Evolutionary conservation across 2,888 invertebrate genomes (phyloP), one percentile per base, ranked within the genome.

Genomic region (Teleogryllus oceanicus): DNA sequence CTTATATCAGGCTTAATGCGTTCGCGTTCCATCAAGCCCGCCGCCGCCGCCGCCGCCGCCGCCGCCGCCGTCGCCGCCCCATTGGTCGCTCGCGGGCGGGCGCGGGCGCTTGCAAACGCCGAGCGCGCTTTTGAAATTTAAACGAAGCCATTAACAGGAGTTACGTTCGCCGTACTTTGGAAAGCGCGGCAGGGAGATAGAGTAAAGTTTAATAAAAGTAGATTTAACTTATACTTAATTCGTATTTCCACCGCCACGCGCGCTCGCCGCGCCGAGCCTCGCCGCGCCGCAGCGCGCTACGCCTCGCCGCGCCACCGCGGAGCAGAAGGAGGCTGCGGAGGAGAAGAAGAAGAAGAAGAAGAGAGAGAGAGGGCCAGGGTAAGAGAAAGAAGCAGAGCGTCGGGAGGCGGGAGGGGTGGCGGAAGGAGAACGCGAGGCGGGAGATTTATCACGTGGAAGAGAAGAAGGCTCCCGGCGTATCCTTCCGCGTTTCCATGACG

Each of bases 401-500:
- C 21, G 51, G 50, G 62, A 77, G 75, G 77, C 78, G 78, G 49
- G 50, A 21, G 62, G 77, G 75, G 77, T 76, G 78, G 74, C 76
- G 79, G 78, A 78, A 80, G 77, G 80, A 74, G 80, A 75, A 62
- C 78, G 78, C 80, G 62, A 4, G 62, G 78, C 80, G 62, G 62
- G 62, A 62, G 62, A 62, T 62, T 62, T 62, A 62, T 62, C 62
- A 62, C 62, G 62, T 62, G n/a, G 62, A 62, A 62, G 62, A 62
- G 62, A 62, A 62, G 62, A 62, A 62, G 62, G 62, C 62, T 62
- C 62, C 37, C 62, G n/a, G 62, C 62, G 62, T 62, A 62, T 62
- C 62, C 62, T 62, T 62, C 62, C 62, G 62, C 62, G 62, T 62
- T 62, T 18, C 62, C 62, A 62, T 62, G 62, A 62, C 62, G 62